A percentile compares a stretch with the other conserved stretches of the same genome.
These are phyloP conservation scores for Leptopterna dolabrata DNA, from an alignment of 2,888 invertebrate species.

Conservation along the genomic window DNA sequence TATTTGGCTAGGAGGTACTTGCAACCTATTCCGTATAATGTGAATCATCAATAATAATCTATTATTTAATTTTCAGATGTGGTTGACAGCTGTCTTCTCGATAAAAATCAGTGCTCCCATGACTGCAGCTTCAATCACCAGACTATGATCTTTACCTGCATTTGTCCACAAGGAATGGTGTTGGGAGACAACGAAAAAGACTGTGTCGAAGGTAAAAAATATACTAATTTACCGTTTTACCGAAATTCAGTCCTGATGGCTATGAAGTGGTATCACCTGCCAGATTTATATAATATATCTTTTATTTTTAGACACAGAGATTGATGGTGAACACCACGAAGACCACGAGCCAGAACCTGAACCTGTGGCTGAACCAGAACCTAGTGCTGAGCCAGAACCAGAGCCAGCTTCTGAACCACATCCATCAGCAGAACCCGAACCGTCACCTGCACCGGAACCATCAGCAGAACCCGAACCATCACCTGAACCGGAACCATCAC, in stretches of 20 bases:
- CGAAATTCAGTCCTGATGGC: too few species aligned
- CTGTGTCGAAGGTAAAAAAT: slow-evolving; percentile 65
- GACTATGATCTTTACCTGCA: slow-evolving; percentile 74
- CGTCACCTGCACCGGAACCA: slow-evolving; percentile 32
- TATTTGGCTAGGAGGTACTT: too few species aligned
- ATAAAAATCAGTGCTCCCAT: slow-evolving; percentile 76
- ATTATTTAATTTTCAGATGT: slow-evolving; percentile 67
- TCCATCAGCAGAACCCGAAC: slow-evolving; percentile 54
- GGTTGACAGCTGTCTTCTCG: slow-evolving; percentile 75
- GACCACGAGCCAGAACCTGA: slow-evolving; percentile 57
- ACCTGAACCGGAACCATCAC: slow-evolving; percentile 61
- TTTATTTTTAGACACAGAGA: neutral
- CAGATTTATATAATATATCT: too few species aligned
- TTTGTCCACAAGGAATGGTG: slow-evolving; percentile 72
- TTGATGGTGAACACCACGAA: neutral
- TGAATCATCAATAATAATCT: too few species aligned
- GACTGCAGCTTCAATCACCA: slow-evolving; percentile 76
- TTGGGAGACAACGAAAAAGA: slow-evolving; percentile 69
- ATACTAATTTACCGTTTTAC: neutral
- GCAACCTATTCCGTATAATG: too few species aligned
- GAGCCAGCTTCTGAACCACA: slow-evolving; percentile 57
- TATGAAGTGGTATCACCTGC: too few species aligned
- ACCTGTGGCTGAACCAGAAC: slow-evolving; percentile 61
- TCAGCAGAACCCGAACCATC: slow-evolving; percentile 61
- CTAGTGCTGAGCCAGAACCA: slow-evolving; percentile 61